phyloP scores from a whole-genome alignment of 2,888 invertebrate genomes.

The Hypena proboscidalis region DNA sequence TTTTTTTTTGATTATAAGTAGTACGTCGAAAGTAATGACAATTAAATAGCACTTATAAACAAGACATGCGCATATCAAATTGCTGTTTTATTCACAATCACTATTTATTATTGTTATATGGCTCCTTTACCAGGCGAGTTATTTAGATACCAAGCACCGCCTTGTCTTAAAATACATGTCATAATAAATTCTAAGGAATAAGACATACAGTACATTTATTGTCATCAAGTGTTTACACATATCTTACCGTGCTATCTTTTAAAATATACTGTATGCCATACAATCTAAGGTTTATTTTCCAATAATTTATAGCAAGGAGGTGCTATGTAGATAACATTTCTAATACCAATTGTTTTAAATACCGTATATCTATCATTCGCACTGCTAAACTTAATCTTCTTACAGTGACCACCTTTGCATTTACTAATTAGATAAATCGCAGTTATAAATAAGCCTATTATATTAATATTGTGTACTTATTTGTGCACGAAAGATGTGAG shows the following conservation, averaged over 20 bases:
- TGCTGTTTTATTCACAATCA: constrained; percentile 10
- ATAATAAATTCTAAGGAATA: too few relatives aligned
- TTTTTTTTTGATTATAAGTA: constrained; percentile 12
- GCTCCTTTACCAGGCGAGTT: too few relatives aligned
- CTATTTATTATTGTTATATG: background rate
- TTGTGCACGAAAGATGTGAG: constrained; percentile 78
- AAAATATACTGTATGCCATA: too few relatives aligned
- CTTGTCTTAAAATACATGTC: too few relatives aligned
- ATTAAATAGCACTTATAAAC: constrained; percentile 14
- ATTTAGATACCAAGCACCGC: too few relatives aligned
- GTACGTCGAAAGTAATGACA: constrained; percentile 9
- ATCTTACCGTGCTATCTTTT: too few relatives aligned
- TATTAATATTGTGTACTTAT: constrained; percentile 57
- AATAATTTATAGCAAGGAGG: too few relatives aligned
- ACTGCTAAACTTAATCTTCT: constrained; percentile 25
- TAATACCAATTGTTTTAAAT: constrained; percentile 6
- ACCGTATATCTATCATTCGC: constrained; percentile 25
- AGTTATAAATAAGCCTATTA: constrained; percentile 43
- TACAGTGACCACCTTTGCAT: constrained; percentile 35
- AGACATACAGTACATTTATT: too few relatives aligned
- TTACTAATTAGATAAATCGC: constrained; percentile 39
- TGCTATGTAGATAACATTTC: background rate
- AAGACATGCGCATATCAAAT: constrained; percentile 29
- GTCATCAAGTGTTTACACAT: too few relatives aligned
- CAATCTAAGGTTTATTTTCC: too few relatives aligned